Percentiles rank a stretch among this genome's conserved stretches.
Evolutionary conservation across 2,113 vertebrate genomes (phyloP).

Genomic region (Salvator merianae): DNA sequence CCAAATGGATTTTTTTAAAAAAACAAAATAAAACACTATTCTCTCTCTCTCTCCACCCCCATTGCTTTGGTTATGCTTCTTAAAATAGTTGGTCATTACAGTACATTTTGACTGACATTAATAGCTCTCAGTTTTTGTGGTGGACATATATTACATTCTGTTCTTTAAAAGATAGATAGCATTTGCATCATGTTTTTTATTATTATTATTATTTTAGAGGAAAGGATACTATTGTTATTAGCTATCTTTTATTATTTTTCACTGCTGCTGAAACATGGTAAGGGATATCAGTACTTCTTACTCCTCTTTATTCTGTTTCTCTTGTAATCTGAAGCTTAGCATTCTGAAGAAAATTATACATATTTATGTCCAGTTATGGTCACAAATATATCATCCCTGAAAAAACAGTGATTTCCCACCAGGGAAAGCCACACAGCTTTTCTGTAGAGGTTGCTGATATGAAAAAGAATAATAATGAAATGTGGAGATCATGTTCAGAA

Average conservation of each 20-base stretch:
- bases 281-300: not conserved
- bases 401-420: conserved; percentile 57
- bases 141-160: not conserved
- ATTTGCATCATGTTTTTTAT: not conserved
- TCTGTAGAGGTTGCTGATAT: conserved; percentile 33
- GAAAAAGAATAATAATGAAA: conserved; percentile 59
- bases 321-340: conserved; percentile 6
- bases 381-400: conserved; percentile 24
- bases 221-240: not conserved
- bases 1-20: not conserved
- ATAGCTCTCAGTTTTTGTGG: not conserved
- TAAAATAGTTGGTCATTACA: not conserved
- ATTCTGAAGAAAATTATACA: conserved; percentile 40
- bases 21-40: not conserved
- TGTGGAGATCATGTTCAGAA: conserved; percentile 5
- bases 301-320: conserved; percentile 20
- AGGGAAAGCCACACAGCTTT: conserved; percentile 34
- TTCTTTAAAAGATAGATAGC: not conserved
- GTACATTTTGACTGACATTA: not conserved
- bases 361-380: conserved; percentile 45
- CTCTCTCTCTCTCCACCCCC: no score
- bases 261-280: not conserved
- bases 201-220: no score
- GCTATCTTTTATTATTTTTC: not conserved
- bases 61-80: not conserved